These are phyloP conservation scores for Calonectris borealis DNA, from an alignment of 2,113 vertebrate genomes.

Conservation along the genomic window DNA sequence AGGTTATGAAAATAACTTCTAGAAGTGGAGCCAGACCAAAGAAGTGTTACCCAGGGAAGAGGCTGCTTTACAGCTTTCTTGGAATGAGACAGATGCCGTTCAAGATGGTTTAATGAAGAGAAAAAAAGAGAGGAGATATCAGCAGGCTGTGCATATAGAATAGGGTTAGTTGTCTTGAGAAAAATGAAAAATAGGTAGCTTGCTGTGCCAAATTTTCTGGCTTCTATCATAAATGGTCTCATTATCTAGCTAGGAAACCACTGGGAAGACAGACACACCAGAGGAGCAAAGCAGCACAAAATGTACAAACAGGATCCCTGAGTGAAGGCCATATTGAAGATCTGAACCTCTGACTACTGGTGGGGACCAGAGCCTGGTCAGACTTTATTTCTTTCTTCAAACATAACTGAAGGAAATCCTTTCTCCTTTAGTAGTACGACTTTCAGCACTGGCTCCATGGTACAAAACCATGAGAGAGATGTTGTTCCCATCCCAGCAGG, in stretches of 20 bases:
- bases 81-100: slow-evolving; percentile 31
- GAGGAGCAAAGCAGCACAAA: neutral
- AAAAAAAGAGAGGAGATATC: neutral
- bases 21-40: slow-evolving; percentile 1
- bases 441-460: neutral
- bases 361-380: neutral
- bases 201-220: neutral
- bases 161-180: neutral
- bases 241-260: neutral
- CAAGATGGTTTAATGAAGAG: slow-evolving; percentile 26
- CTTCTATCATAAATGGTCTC: neutral
- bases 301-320: neutral
- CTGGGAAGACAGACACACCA: neutral
- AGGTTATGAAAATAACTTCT: slow-evolving; percentile 17
- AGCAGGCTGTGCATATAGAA: slow-evolving; percentile 9
- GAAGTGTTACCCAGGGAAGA: slow-evolving; percentile 9
- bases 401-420: neutral
- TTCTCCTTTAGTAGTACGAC: neutral
- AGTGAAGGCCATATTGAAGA: neutral
- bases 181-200: slow-evolving; percentile 42
- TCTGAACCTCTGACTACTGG: neutral
- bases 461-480: neutral
- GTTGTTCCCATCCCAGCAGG: neutral
- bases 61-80: slow-evolving; percentile 23
- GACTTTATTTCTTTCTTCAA: neutral